Evolutionary conservation across 2,113 vertebrate genomes (phyloP).

Genomic region (Trematomus loennbergii): DNA sequence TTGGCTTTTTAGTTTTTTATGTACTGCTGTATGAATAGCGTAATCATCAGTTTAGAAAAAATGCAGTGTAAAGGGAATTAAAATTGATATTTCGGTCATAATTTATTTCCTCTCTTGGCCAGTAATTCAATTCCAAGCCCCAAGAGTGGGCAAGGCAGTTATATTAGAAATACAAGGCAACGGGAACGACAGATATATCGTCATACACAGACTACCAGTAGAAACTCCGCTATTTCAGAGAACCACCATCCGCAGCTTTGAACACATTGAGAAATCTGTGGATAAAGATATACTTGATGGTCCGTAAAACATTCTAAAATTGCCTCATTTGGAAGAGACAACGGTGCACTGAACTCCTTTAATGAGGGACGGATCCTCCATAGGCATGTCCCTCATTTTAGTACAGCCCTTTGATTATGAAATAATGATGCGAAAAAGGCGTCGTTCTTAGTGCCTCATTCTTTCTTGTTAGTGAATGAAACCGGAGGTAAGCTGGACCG

Average conservation of each 20-base stretch:
- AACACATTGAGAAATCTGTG: slow-evolving; percentile 17
- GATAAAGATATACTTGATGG: slow-evolving; percentile 46
- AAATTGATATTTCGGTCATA: slow-evolving; percentile 67
- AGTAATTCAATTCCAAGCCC: slow-evolving; percentile 49
- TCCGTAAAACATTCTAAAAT: slow-evolving; percentile 50
- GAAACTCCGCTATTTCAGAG: slow-evolving; percentile 10
- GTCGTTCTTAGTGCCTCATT: slow-evolving; percentile 35
- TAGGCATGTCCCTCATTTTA: slow-evolving; percentile 51
- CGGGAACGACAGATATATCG: not conserved
- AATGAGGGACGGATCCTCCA: slow-evolving; percentile 59
- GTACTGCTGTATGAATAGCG: slow-evolving; percentile 26
- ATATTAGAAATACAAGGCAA: slow-evolving; percentile 47
- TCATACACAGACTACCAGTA: not conserved
- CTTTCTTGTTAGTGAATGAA: slow-evolving; percentile 57
- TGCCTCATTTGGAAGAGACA: slow-evolving; percentile 60
- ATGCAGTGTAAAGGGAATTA: slow-evolving; percentile 54
- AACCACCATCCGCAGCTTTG: slow-evolving; percentile 28
- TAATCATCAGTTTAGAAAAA: slow-evolving; percentile 68
- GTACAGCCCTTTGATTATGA: slow-evolving; percentile 62
- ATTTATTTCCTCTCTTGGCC: slow-evolving; percentile 55
- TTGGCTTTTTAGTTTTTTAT: slow-evolving; percentile 17
- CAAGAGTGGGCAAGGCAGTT: slow-evolving; percentile 36
- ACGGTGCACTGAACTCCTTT: slow-evolving; percentile 40
- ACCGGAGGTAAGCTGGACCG: slow-evolving; percentile 33
- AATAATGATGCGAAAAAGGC: slow-evolving; percentile 59